A percentile compares a stretch with the other conserved stretches of the same genome.
phyloP scores from a whole-genome alignment of 1,140 invertebrate species.

The Drosophila bocki region DNA sequence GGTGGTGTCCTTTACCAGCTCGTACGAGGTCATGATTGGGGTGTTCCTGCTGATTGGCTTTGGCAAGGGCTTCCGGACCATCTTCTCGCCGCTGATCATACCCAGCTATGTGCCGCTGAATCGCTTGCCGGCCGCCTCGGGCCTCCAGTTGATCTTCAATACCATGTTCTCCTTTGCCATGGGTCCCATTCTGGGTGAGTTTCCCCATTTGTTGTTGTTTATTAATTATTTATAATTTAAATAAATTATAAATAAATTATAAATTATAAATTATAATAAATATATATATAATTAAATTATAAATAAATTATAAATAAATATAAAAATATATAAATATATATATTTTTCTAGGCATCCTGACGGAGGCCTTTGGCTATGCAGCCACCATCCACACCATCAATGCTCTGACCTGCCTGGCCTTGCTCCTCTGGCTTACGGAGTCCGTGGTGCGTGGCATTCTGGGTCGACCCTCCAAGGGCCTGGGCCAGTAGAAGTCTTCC shows the following conservation, averaged over 20 bases:
- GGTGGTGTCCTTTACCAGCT: conserved; percentile 67
- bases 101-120: conserved; percentile 89
- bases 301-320: no score
- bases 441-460: conserved; percentile 54
- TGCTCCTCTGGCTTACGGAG: conserved; percentile 69
- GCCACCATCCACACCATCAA: conserved; percentile 76
- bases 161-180: conserved; percentile 87
- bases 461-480: conserved; percentile 40
- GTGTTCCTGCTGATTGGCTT: conserved; percentile 86
- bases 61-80: conserved; percentile 89
- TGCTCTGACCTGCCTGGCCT: conserved; percentile 49
- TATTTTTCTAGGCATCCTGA: conserved; percentile 55
- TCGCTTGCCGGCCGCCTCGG: conserved; percentile 87
- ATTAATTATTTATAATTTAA: not conserved
- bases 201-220: not conserved
- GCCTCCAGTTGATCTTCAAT: conserved; percentile 88
- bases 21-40: conserved; percentile 62
- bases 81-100: conserved; percentile 89
- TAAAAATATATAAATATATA: no score
- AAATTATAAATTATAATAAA: no score
- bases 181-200: conserved; percentile 88
- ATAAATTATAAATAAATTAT: no score
- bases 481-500: conserved; percentile 41
- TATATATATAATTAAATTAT: no score
- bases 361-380: conserved; percentile 57